A percentile compares a stretch with the other conserved stretches of the same genome.
phyloP scores from a whole-genome alignment of 2,113 vertebrate species.

The Fulmarus glacialis region DNA sequence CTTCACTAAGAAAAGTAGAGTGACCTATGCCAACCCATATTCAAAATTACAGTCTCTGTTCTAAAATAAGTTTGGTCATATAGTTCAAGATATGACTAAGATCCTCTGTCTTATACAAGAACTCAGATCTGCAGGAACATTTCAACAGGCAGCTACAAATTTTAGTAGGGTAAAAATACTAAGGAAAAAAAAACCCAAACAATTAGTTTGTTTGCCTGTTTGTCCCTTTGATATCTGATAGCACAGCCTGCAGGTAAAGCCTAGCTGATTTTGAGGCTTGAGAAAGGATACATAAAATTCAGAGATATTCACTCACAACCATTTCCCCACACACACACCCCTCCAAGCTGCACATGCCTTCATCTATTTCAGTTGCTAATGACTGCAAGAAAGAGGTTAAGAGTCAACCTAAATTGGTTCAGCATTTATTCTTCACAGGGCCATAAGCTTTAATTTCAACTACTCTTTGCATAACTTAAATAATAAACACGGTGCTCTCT shows the following conservation, averaged over 20 bases:
- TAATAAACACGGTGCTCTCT: background rate
- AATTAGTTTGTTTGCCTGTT: background rate
- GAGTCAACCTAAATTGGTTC: background rate
- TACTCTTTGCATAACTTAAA: background rate
- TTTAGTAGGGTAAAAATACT: background rate
- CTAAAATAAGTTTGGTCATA: background rate
- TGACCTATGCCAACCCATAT: background rate
- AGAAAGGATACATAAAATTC: background rate
- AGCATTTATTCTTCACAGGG: background rate
- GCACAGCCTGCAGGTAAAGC: background rate
- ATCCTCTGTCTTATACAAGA: background rate
- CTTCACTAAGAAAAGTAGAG: background rate
- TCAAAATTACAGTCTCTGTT: background rate
- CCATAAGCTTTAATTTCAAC: background rate
- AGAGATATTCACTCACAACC: background rate
- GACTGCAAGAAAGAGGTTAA: background rate
- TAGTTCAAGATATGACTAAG: background rate
- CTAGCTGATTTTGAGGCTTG: background rate
- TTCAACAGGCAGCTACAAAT: background rate
- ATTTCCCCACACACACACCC: accelerated
- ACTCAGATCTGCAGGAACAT: background rate
- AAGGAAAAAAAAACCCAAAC: background rate
- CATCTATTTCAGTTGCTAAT: background rate
- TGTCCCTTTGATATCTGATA: background rate
- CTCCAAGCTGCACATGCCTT: background rate